Conservation (phyloP, 2,113 vertebrate genomes). For the Bubo bubo region DNA sequence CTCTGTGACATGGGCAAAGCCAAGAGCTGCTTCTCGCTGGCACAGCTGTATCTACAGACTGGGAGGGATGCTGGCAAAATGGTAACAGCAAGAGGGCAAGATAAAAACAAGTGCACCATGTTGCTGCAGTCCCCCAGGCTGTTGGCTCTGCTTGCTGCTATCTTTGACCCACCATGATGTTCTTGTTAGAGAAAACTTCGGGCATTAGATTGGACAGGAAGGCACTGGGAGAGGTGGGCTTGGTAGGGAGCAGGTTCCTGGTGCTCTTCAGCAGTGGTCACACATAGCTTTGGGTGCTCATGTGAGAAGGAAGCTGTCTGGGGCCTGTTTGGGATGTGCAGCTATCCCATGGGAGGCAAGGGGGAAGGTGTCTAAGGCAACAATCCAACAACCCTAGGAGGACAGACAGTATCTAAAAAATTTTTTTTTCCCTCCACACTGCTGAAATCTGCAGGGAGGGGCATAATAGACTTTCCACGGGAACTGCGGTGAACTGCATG, state of each 20-base stretch:
- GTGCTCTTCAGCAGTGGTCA: neutral
- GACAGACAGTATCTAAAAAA: too few species aligned
- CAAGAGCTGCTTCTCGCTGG: neutral
- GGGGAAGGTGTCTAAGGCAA: neutral
- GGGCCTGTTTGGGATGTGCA: neutral
- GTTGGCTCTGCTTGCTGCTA: neutral
- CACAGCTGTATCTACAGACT: neutral
- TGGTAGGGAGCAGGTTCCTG: neutral
- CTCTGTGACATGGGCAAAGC: neutral
- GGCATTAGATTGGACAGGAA: neutral
- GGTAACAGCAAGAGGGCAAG: accelerated
- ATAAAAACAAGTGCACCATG: neutral
- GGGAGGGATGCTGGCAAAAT: neutral
- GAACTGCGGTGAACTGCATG: neutral
- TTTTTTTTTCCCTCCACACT: neutral
- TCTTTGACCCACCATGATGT: neutral
- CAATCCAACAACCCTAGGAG: neutral
- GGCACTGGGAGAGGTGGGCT: neutral
- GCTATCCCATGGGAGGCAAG: neutral
- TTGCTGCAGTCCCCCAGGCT: neutral
- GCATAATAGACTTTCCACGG: neutral
- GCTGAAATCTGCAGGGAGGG: neutral
- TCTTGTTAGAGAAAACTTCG: neutral
- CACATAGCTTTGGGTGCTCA: neutral
- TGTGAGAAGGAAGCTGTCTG: neutral